Conservation (phyloP, 2,888 invertebrate genomes). For the Capitulum mitella region DNA sequence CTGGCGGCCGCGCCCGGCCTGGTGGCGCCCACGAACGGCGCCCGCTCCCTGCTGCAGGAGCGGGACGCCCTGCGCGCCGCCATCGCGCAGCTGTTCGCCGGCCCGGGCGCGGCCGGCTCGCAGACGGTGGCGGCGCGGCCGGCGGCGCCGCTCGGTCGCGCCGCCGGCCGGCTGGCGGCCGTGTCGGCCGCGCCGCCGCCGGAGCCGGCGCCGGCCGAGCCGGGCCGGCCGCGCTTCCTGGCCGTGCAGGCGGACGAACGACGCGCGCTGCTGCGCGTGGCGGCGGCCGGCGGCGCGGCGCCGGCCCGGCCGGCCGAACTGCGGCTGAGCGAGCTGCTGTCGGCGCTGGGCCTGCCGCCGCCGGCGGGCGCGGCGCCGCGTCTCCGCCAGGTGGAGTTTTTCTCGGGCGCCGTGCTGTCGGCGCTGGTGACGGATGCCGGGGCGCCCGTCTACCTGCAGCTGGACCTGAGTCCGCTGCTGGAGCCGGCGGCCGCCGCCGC, state of each 20-base stretch:
- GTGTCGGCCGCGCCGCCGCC: neutral
- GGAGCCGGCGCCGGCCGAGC: neutral
- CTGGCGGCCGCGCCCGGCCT: conserved; percentile 61
- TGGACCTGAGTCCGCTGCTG: neutral
- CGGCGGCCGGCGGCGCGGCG: neutral
- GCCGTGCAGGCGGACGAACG: neutral
- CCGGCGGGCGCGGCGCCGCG: neutral
- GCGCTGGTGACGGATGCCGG: conserved; percentile 7
- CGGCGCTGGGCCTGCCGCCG: neutral
- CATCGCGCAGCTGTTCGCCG: conserved; percentile 36
- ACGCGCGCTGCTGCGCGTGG: neutral
- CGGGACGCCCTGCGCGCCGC: conserved; percentile 40
- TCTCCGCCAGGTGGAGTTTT: neutral
- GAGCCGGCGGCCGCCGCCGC: neutral
- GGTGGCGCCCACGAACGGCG: conserved; percentile 61
- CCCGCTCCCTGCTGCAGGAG: conserved; percentile 41
- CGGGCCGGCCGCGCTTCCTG: no score
- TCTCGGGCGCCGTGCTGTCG: neutral
- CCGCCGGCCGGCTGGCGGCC: neutral
- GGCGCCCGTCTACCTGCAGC: neutral
- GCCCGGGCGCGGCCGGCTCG: conserved; percentile 14
- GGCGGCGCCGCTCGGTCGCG: conserved; percentile 35
- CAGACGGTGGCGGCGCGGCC: conserved; percentile 51
- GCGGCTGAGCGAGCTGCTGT: neutral
- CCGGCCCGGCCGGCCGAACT: neutral